Conservation (phyloP, 2,888 invertebrate genomes). For the Lithophane semibrunnea region DNA sequence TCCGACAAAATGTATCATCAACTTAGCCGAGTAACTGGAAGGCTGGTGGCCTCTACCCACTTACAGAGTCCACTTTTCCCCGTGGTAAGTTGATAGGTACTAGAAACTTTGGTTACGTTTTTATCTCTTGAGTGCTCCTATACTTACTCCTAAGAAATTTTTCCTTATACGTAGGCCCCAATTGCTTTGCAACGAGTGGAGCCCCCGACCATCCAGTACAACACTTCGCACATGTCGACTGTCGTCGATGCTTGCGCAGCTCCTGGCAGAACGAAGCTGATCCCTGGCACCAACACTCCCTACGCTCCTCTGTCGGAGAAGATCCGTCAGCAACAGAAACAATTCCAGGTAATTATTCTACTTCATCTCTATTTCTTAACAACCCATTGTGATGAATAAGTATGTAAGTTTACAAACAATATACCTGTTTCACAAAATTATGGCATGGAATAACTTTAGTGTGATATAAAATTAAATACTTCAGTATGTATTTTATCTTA, state of each 20-base stretch:
- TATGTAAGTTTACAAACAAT: neutral
- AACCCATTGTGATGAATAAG: neutral
- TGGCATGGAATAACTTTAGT: neutral
- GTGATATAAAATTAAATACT: neutral
- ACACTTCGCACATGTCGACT: conserved; percentile 83
- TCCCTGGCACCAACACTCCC: conserved; percentile 86
- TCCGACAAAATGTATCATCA: conserved; percentile 86
- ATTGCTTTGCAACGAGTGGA: conserved; percentile 87
- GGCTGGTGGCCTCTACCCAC: conserved; percentile 82
- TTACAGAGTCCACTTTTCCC: conserved; percentile 87
- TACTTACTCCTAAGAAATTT: conserved; percentile 27
- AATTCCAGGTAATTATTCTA: conserved; percentile 82
- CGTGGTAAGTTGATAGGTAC: conserved; percentile 81
- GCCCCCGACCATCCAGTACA: conserved; percentile 82
- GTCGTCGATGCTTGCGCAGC: conserved; percentile 82
- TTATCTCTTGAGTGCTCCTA: conserved; percentile 41
- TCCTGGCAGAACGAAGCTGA: conserved; percentile 76
- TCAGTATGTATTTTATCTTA: neutral
- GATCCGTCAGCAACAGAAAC: conserved; percentile 80
- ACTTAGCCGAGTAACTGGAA: conserved; percentile 84
- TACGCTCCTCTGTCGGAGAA: conserved; percentile 81
- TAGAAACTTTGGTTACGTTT: conserved; percentile 49
- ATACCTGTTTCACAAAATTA: neutral
- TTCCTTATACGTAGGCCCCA: conserved; percentile 78
- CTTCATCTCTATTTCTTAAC: neutral